Conservation (phyloP, 2,113 vertebrate genomes). For the Pseudolaguvia tuberculata region DNA sequence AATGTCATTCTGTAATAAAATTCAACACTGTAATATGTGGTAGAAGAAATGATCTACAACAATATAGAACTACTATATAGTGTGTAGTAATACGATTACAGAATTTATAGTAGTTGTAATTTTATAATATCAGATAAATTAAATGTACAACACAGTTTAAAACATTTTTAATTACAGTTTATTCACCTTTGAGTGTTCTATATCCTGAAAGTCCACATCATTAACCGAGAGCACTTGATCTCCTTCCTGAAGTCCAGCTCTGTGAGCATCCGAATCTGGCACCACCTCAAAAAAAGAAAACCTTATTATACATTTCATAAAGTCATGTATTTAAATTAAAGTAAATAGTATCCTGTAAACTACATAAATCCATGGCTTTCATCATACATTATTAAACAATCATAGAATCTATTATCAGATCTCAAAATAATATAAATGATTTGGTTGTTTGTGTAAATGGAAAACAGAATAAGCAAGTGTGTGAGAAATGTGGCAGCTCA, state of each 20-base stretch:
- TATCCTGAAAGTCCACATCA: slow-evolving; percentile 97
- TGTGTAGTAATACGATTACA: too few species aligned
- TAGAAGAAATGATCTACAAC: too few species aligned
- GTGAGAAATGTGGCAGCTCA: too few species aligned
- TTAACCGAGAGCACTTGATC: slow-evolving; percentile 97
- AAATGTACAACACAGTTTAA: too few species aligned
- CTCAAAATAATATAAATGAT: background rate
- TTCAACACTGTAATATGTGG: too few species aligned
- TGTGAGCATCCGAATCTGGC: slow-evolving; percentile 90
- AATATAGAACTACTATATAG: too few species aligned
- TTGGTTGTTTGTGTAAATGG: background rate
- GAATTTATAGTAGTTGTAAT: too few species aligned
- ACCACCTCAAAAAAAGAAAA: slow-evolving; percentile 76
- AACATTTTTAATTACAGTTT: background rate
- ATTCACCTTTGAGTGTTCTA: slow-evolving; percentile 91
- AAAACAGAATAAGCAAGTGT: background rate
- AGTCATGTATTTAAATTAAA: background rate
- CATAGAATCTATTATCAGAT: background rate
- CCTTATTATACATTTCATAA: background rate
- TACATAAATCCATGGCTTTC: too few species aligned
- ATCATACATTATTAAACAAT: too few species aligned
- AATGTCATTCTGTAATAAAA: too few species aligned
- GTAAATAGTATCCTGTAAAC: too few species aligned
- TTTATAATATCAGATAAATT: too few species aligned
- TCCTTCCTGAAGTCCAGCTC: slow-evolving; percentile 92